These are phyloP conservation scores for Eudemis profundana DNA, from an alignment of 2,888 invertebrate species.

Conservation along the genomic window DNA sequence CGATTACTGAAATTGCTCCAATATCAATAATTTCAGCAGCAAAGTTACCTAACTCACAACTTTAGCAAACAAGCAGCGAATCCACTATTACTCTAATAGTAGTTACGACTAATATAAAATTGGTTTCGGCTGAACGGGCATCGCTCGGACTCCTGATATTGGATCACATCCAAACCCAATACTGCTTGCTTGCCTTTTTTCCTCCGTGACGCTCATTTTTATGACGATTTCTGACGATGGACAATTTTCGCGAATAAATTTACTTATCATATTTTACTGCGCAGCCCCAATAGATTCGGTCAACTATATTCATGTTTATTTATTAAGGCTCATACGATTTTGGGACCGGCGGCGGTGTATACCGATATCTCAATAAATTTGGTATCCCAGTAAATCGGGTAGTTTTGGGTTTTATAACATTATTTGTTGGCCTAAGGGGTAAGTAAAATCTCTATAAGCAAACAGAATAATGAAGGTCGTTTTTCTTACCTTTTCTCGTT, in stretches of 20 bases:
- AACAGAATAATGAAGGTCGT: conserved; percentile 6
- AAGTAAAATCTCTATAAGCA: neutral
- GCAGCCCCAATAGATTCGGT: conserved; percentile 53
- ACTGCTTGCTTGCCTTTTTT: conserved; percentile 51
- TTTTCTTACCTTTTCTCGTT: conserved; percentile 25
- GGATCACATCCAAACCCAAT: conserved; percentile 52
- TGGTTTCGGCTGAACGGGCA: conserved; percentile 58
- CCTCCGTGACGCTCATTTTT: conserved; percentile 56
- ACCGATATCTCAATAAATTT: conserved; percentile 50
- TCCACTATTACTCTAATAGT: conserved; percentile 53
- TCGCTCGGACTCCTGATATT: conserved; percentile 49
- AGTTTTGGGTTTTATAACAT: conserved; percentile 42
- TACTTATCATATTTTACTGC: conserved; percentile 69
- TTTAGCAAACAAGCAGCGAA: conserved; percentile 51
- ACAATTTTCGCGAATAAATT: conserved; percentile 63
- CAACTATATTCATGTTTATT: conserved; percentile 69
- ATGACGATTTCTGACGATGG: conserved; percentile 55
- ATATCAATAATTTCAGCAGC: conserved; percentile 9
- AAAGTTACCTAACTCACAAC: conserved; percentile 49
- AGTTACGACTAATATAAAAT: conserved; percentile 58
- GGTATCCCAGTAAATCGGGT: conserved; percentile 48
- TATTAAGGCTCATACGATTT: conserved; percentile 62
- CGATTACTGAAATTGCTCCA: conserved; percentile 24
- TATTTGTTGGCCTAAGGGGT: conserved; percentile 1
- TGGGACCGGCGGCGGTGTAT: conserved; percentile 37